Evolutionary conservation across 2,113 vertebrate genomes (phyloP), one percentile per base, ranked within the genome.

Genomic region (Chionomys nivalis): DNA sequence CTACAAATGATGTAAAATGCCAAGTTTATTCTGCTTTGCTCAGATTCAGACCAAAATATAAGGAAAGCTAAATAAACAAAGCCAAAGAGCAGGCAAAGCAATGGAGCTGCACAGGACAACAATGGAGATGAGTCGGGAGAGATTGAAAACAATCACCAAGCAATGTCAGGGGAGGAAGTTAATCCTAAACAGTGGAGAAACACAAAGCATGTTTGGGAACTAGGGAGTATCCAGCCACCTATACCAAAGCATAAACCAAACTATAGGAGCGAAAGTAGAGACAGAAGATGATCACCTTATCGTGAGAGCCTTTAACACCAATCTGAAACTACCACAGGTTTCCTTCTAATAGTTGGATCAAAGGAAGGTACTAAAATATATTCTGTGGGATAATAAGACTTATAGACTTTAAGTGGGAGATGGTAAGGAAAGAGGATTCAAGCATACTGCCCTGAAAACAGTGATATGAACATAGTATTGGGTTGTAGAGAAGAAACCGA

Each of bases 21-120:
- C 39, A 13, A 81, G 55, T 14, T 76, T 85, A 33, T 90, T 92
- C 42, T 66, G 26, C 68, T 68, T 89, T 81, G 33, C 49, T 92
- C 44, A 47, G 19, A 55, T 73, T 33, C 66, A 65, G 44, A 33
- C 61, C 42, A 90, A 95, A 96, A 73, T 21, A n/a, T 73, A 86
- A 90, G 58, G 39, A 44, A 87, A 78, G 33, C 31, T 33, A 68
- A 28, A 17, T 28, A 70, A 31, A 68, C 26, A 87, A 90, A 96
- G 39, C 36, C 49, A 75, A n/a, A 92, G 52, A 28, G n/a, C 42
- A 26, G 9, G 86, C 10, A 61, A 94, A 66, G 73, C 26, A 65
- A 10, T 44, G 65, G 47, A 52, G 2, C 9, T 65, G 0, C 66
- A 87, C 42, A 63, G 42, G 2, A 42, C 0, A 17, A 9, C 0